Base-by-base conservation (phyloP, 2,888 invertebrate species). In the Ectropis crepuscularia region DNA sequence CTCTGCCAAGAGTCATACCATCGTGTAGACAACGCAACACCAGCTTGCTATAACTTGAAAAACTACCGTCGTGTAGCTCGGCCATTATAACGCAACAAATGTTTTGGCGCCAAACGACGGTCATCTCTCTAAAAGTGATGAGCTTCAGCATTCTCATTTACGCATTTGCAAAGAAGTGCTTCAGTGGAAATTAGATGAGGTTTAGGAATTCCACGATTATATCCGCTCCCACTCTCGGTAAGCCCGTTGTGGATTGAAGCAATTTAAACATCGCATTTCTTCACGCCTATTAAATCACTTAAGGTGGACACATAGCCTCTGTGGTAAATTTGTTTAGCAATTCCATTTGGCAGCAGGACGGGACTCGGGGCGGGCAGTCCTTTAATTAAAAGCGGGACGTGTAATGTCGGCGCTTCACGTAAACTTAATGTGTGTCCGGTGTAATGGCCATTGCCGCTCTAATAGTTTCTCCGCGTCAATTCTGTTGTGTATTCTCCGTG, bases 271-370 rank as follows among this genome's bases (percentile, higher is more conserved):
- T 83, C 81, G 87, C 87, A 91, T 91, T 91, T 89, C 92, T 90
- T 91, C 86, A 86, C 90, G 89, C 88, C 90, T 89, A 90, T 92
- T 92, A 92, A 92, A 92, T 92, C 92, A 92, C 92, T 92, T 91
- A 89, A 91, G 92, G 92, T 92, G 92, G 92, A 92, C 92, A 91
- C 88, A 88, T 88, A 83, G 89, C 85, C 82, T 74, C 73, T 86
- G 90, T 87, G 89, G 91, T 88, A 87, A 91, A 92, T 92, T 92
- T 92, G 92, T 91, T 92, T 89, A 89, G 92, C 87, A 90, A 92
- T 92, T 92, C 90, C 92, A 89, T 91, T 90, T 87, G 87, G 87
- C 87, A 84, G 80, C 81, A 81, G 76, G 68, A 70, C 70, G 68
- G 82, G 80, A 80, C 76, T 79, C 77, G 82, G 81, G 81, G 81